Evolutionary conservation across 1,140 invertebrate genomes (phyloP).

Genomic region (Drosophila asahinai): DNA sequence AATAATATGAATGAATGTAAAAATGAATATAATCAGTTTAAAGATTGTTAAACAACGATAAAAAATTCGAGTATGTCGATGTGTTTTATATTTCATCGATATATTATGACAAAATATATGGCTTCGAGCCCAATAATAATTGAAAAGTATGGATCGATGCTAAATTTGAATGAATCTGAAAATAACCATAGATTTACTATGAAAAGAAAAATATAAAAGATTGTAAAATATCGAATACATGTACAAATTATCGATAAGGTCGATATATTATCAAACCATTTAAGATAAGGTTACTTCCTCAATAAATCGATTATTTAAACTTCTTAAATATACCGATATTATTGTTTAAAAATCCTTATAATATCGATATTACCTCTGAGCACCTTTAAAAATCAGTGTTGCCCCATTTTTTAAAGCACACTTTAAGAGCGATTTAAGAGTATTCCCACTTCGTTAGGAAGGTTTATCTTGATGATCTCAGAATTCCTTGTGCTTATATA

Average conservation of each 20-base stretch:
- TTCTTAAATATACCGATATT: neutral
- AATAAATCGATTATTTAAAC: too few species aligned
- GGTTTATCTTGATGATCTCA: constrained; percentile 3
- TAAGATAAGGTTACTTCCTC: too few species aligned
- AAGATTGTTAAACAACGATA: neutral
- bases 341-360: neutral
- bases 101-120: neutral
- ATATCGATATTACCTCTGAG: neutral
- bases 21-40: neutral
- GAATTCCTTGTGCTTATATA: constrained; percentile 40
- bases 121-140: neutral
- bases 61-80: neutral
- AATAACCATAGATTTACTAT: too few species aligned
- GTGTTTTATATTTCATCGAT: neutral
- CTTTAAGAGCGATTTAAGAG: constrained; percentile 1
- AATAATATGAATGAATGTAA: neutral
- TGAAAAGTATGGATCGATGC: neutral
- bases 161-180: too few species aligned
- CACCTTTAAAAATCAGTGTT: neutral
- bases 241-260: too few species aligned
- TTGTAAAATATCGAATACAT: too few species aligned
- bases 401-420: neutral
- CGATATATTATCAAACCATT: too few species aligned
- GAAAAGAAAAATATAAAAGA: too few species aligned
- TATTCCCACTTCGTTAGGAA: constrained; percentile 14